Evolutionary conservation across 2,113 vertebrate species (phyloP), one percentile per base, ranked within the genome.

Genomic region (Chrysochloris asiatica): DNA sequence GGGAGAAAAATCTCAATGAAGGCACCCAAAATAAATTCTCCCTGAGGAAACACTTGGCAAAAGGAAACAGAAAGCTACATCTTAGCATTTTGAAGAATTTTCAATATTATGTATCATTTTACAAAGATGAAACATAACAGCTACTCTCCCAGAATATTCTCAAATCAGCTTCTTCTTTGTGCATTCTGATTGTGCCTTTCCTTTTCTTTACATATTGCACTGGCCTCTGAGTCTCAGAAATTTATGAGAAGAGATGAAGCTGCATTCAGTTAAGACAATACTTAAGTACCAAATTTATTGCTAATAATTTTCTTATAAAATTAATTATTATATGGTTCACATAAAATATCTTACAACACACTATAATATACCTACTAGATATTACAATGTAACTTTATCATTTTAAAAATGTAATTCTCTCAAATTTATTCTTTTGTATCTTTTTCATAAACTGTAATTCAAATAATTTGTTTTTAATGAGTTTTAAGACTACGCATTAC

Each of bases 391-490:
- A 88, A 87, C 76, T 28, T 69, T 77, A 36, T 89, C 61, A 76
- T 33, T 81, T 93, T 78, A 78, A 59, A 50, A 41, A 50, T 50
- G 48, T 56, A 67, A 59, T 90, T 82, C 92, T n/a, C 11, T 83
- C 36, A 56, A 48, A 82, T 61, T 52, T 6, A 38, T 83, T 90
- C 83, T 21, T 72, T 56, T 50, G 22, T 77, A 45, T 81, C 33
- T 89, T 88, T 93, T 85, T 69, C 33, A 28, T 79, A 88, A 93
- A 16, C 33, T 63, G 38, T 9, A 82, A 38, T 13, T 16, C 56
- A 67, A 93, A 79, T 4, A 38, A 63, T 88, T 82, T 83, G 3
- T 47, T 82, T 80, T 85, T 52, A 87, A 82, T 85, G 38, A 88
- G 17, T 83, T 78, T 90, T 48, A 26, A 52, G 50, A 88, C 63